A percentile compares a stretch with the other conserved stretches of the same genome.
These are phyloP conservation scores for Esox lucius DNA, from an alignment of 2,797 vertebrate species.

Conservation along the genomic window DNA sequence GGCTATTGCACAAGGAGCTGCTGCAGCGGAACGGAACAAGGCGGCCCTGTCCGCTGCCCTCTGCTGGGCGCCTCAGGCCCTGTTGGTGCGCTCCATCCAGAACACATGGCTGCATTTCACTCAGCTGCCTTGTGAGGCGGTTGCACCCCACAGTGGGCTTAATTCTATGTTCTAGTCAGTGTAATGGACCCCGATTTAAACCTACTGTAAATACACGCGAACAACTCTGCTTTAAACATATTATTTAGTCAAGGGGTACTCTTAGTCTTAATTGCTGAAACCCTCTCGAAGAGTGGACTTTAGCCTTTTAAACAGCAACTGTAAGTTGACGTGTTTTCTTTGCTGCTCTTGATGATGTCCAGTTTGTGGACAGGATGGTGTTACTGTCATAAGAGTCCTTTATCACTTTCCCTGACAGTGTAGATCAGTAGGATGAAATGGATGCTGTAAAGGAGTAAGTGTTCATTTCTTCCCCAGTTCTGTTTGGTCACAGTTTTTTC, in stretches of 20 bases:
- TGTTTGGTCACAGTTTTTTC: slow-evolving; percentile 16
- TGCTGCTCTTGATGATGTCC: not conserved
- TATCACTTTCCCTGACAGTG: not conserved
- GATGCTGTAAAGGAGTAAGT: slow-evolving; percentile 13
- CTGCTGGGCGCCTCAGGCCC: too few species aligned
- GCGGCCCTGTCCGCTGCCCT: too few species aligned
- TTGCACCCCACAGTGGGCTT: too few species aligned
- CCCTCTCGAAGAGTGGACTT: not conserved
- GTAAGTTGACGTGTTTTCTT: not conserved
- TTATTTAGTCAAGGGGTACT: not conserved
- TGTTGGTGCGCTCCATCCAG: too few species aligned
- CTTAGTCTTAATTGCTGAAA: not conserved
- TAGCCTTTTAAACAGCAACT: not conserved
- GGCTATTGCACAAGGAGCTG: too few species aligned
- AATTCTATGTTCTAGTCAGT: too few species aligned
- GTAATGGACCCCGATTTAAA: too few species aligned
- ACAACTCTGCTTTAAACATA: too few species aligned
- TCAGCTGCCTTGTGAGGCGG: too few species aligned
- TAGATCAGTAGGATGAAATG: not conserved
- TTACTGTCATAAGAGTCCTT: not conserved
- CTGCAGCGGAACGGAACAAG: too few species aligned
- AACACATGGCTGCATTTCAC: too few species aligned
- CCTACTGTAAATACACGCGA: too few species aligned
- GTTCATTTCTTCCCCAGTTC: slow-evolving; percentile 14
- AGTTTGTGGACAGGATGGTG: not conserved